These are phyloP conservation scores for Coptodon rendalli DNA, from an alignment of 2,113 vertebrate species.

Conservation along the genomic window DNA sequence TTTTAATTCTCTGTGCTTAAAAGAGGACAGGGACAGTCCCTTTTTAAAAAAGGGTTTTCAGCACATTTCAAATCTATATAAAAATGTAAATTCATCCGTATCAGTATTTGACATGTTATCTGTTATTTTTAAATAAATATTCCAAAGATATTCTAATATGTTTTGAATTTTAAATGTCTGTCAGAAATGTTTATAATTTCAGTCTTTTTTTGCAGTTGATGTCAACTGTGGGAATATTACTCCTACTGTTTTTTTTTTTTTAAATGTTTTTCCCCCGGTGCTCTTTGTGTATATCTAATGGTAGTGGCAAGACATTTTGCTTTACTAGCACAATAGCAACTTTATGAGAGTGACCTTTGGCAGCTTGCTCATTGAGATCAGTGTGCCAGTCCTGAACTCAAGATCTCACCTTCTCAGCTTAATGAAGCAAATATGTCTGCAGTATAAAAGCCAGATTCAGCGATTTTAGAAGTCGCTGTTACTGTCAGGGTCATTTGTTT, in stretches of 20 bases:
- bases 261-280: background rate
- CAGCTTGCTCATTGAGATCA: conserved; percentile 24
- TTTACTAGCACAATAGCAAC: background rate
- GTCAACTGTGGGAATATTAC: background rate
- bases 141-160: background rate
- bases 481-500: conserved; percentile 51
- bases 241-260: background rate
- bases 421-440: conserved; percentile 51
- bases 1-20: background rate
- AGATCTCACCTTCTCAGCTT: conserved; percentile 59
- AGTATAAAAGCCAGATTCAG: conserved; percentile 30
- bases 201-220: background rate
- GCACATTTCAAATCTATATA: background rate
- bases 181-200: background rate
- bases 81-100: background rate
- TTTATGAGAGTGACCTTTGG: conserved; percentile 61
- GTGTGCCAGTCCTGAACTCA: conserved; percentile 24
- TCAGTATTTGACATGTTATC: background rate
- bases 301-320: background rate
- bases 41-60: background rate
- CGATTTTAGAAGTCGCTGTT: conserved; percentile 50
- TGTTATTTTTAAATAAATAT: background rate
- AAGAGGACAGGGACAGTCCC: background rate
- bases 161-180: background rate
- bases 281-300: background rate